Conservation (phyloP, 2,797 vertebrate genomes). For the Simalia tracyae region DNA sequence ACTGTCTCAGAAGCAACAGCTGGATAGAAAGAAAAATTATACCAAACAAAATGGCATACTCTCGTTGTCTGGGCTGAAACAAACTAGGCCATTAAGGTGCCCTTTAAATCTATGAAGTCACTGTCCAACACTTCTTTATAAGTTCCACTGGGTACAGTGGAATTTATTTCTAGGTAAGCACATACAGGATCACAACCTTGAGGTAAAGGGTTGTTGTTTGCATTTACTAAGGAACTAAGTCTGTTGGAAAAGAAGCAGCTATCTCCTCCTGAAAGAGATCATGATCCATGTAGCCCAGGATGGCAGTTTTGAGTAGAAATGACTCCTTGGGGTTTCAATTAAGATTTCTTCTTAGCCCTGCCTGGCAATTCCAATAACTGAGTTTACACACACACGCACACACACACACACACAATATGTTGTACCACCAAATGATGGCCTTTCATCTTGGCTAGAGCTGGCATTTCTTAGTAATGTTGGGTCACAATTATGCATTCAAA, state of each 20-base stretch:
- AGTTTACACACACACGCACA: not conserved
- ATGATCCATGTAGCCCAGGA: not conserved
- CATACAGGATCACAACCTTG: not conserved
- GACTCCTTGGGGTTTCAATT: not conserved
- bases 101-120: not conserved
- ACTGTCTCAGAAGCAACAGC: conserved; percentile 38
- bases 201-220: not conserved
- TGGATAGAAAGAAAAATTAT: conserved; percentile 23
- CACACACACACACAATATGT: not conserved
- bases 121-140: not conserved
- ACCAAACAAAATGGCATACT: not conserved
- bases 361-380: not conserved
- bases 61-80: not conserved
- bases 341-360: not conserved
- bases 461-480: not conserved
- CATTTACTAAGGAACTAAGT: not conserved
- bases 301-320: not conserved
- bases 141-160: not conserved
- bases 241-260: not conserved
- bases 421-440: not conserved
- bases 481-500: not conserved
- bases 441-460: too few relatives aligned
- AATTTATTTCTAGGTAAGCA: not conserved
- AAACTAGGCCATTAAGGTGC: not conserved
- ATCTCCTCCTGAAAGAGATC: not conserved